Percentiles rank a stretch among this genome's conserved stretches.
phyloP scores from a whole-genome alignment of 2,888 invertebrate genomes.

The Pseudoips prasinana region DNA sequence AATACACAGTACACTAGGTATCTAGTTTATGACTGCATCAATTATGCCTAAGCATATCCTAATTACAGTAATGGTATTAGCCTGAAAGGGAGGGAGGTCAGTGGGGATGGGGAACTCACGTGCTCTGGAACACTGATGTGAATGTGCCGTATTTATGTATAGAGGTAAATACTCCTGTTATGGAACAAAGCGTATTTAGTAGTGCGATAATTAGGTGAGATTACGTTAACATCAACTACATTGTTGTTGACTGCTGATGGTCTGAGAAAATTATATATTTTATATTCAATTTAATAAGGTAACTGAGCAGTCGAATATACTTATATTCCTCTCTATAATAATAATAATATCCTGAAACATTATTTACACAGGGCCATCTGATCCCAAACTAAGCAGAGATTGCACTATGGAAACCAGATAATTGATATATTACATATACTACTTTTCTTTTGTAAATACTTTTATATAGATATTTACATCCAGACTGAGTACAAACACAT shows the following conservation, averaged over 20 bases:
- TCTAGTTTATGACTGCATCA: constrained; percentile 72
- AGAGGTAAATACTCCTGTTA: constrained; percentile 42
- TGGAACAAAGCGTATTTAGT: constrained; percentile 34
- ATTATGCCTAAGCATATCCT: constrained; percentile 79
- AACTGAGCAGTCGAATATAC: no score
- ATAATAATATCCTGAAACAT: no score
- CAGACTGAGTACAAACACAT: no score
- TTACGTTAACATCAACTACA: constrained; percentile 15
- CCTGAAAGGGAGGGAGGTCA: constrained; percentile 56
- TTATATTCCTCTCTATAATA: no score
- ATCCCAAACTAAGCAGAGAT: no score
- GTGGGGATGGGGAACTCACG: constrained; percentile 48
- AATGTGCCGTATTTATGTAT: constrained; percentile 51
- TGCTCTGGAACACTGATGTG: constrained; percentile 66
- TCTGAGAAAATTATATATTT: constrained; percentile 6
- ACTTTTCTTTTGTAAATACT: no score
- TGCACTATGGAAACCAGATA: no score
- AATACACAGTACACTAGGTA: constrained; percentile 42
- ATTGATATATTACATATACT: no score
- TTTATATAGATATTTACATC: no score
- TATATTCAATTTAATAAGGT: neutral
- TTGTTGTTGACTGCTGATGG: constrained; percentile 9
- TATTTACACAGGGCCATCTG: no score
- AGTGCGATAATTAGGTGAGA: constrained; percentile 35
- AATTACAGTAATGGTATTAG: constrained; percentile 79